Evolutionary conservation across 2,113 vertebrate species (phyloP).

Genomic region (Propithecus coquereli): DNA sequence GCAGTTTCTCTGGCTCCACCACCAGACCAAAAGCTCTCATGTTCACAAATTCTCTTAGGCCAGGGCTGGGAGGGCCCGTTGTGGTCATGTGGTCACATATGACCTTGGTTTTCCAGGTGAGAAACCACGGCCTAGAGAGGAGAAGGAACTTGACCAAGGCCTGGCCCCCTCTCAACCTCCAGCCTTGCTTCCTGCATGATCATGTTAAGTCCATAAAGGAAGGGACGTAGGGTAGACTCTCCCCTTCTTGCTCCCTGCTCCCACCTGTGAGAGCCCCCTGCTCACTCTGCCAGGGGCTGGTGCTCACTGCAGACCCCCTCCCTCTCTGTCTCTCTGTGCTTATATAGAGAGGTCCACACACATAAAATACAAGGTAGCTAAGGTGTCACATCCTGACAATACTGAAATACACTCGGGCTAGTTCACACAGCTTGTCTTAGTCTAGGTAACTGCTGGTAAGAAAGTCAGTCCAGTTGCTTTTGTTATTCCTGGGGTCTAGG

Average conservation of each 20-base stretch:
- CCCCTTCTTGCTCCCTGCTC: rapidly evolving
- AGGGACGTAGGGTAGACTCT: background rate
- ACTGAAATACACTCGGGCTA: background rate
- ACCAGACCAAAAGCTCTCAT: background rate
- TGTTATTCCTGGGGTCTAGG: background rate
- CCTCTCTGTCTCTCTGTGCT: background rate
- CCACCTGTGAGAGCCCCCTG: background rate
- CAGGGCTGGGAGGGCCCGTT: background rate
- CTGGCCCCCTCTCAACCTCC: background rate
- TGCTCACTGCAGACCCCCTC: background rate
- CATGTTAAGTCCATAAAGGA: background rate
- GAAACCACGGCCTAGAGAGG: background rate
- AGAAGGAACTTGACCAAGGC: background rate
- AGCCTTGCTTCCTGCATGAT: background rate
- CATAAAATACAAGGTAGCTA: background rate
- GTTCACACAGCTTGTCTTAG: background rate
- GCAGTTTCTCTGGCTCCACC: background rate
- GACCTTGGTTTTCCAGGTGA: background rate
- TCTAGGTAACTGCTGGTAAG: slow-evolving; percentile 42
- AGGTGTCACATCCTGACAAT: background rate
- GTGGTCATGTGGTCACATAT: background rate
- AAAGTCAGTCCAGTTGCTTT: background rate
- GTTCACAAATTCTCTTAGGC: background rate
- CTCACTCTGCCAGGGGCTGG: background rate
- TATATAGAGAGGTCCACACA: background rate